A percentile compares a stretch with the other conserved stretches of the same genome.
Evolutionary conservation across 2,113 vertebrate genomes (phyloP).

Genomic region (Cyanocitta stelleri): DNA sequence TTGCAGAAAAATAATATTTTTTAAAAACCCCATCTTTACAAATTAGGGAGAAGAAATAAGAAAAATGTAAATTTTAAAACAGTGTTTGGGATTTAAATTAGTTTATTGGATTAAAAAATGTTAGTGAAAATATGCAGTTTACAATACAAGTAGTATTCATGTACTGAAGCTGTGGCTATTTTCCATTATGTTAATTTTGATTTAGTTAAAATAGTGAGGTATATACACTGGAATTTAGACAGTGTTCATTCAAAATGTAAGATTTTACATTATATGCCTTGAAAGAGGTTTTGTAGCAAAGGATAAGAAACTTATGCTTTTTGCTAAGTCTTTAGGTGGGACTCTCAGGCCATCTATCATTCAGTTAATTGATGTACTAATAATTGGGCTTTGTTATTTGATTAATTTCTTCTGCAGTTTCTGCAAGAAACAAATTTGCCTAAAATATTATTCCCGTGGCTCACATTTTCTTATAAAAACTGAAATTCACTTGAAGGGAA

Average conservation of each 20-base stretch:
- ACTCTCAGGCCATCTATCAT: background rate
- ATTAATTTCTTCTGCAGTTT: background rate
- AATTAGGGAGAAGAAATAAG: background rate
- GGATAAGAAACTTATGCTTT: background rate
- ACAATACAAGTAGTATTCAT: background rate
- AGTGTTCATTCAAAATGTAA: background rate
- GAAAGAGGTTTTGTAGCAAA: background rate
- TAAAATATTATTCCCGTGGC: background rate
- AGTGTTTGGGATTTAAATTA: background rate
- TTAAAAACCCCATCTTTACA: background rate
- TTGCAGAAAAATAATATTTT: conserved; percentile 1
- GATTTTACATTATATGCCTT: background rate
- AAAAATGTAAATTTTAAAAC: background rate
- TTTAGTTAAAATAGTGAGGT: background rate
- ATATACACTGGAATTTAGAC: background rate
- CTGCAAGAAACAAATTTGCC: background rate
- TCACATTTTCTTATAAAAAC: background rate
- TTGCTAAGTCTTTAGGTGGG: background rate
- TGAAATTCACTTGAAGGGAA: background rate
- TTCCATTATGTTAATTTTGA: background rate
- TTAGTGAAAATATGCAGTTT: background rate
- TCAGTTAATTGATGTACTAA: background rate
- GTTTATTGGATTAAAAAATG: background rate
- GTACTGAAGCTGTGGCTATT: background rate
- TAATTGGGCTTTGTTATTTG: background rate